Evolutionary conservation across 2,888 invertebrate species (phyloP).

Genomic region (Tenthredo livida): DNA sequence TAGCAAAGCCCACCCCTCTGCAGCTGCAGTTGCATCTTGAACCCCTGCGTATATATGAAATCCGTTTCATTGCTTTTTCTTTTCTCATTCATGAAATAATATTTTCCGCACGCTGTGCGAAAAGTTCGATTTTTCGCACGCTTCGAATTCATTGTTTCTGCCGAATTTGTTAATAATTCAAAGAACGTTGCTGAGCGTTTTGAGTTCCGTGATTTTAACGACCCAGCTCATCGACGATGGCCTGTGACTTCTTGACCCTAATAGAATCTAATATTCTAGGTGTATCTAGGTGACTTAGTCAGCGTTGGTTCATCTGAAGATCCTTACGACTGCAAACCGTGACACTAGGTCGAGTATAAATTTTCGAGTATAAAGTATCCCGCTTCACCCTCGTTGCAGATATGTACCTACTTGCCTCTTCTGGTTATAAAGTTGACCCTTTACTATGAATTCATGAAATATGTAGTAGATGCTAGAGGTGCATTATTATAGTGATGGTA

Average conservation of each 20-base stretch:
- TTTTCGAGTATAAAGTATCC: conserved; percentile 31
- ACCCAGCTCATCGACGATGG: not conserved
- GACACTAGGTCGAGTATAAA: conserved; percentile 38
- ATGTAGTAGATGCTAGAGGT: not conserved
- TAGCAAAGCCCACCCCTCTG: not conserved
- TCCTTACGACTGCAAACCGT: not conserved
- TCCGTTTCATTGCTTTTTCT: not conserved
- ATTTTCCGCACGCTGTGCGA: too few relatives aligned
- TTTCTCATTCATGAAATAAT: too few relatives aligned
- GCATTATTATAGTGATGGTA: conserved; percentile 1
- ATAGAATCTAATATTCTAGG: not conserved
- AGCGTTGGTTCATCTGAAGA: conserved; percentile 10
- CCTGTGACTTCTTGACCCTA: not conserved
- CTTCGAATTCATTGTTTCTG: too few relatives aligned
- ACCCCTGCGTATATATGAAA: not conserved
- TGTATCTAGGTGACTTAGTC: conserved; percentile 11
- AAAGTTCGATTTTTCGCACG: too few relatives aligned
- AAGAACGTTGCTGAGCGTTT: too few relatives aligned
- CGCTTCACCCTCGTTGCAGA: not conserved
- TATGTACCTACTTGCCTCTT: not conserved
- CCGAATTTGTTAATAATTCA: too few relatives aligned
- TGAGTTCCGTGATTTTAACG: not conserved
- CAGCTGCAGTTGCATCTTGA: conserved; percentile 17
- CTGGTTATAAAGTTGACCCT: not conserved
- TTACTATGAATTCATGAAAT: not conserved